Evolutionary conservation across 2,888 invertebrate species (phyloP).

Genomic region (Caenorhabditis panamensis): DNA sequence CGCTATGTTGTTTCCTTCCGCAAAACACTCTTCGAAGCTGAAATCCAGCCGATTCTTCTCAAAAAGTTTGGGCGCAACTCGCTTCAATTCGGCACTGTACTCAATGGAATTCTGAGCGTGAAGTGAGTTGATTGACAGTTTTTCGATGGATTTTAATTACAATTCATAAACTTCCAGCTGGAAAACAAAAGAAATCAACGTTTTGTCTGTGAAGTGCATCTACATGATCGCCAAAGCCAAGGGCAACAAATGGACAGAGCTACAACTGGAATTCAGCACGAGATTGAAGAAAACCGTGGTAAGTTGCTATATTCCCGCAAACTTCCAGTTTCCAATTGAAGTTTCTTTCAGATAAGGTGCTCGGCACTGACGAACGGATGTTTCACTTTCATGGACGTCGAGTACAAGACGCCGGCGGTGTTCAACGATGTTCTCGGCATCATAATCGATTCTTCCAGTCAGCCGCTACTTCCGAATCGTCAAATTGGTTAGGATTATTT

Average conservation of each 20-base stretch:
- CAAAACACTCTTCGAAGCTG: constrained; percentile 32
- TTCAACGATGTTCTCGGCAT: constrained; percentile 53
- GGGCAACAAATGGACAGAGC: constrained; percentile 35
- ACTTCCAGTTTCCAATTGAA: too few species aligned
- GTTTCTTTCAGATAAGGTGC: constrained; percentile 35
- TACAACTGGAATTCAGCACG: constrained; percentile 36
- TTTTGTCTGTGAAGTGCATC: constrained; percentile 32
- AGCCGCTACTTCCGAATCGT: constrained; percentile 21
- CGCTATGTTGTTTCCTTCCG: constrained; percentile 22
- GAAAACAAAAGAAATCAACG: constrained; percentile 14
- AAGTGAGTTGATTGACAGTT: constrained; percentile 19
- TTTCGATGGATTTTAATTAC: neutral
- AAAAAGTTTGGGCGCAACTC: constrained; percentile 38
- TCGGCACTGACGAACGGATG: constrained; percentile 53
- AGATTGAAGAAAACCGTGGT: constrained; percentile 34
- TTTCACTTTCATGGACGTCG: constrained; percentile 45
- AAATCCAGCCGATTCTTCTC: constrained; percentile 25
- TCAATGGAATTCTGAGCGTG: constrained; percentile 25
- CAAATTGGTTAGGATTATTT: constrained; percentile 31
- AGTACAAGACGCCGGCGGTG: constrained; percentile 33
- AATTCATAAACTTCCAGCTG: too few species aligned
- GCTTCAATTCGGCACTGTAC: constrained; percentile 38
- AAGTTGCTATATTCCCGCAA: neutral
- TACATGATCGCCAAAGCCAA: constrained; percentile 36
- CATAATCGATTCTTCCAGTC: constrained; percentile 15